These are phyloP conservation scores for Sarotherodon lohbergeri DNA, from an alignment of 2,113 vertebrate genomes.

Conservation along the genomic window DNA sequence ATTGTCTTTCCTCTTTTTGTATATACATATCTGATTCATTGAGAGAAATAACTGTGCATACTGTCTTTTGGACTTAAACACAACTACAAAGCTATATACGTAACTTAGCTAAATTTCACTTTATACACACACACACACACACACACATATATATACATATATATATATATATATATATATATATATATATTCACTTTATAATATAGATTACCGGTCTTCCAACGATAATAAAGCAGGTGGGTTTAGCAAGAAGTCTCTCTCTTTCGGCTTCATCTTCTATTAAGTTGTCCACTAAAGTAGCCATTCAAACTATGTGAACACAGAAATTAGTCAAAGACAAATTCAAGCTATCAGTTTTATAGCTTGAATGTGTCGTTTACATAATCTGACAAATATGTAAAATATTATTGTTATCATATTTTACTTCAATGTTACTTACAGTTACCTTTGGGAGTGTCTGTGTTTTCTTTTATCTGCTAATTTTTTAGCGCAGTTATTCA, in stretches of 20 bases:
- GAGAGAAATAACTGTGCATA: not conserved
- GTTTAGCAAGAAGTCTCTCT: slow-evolving; percentile 78
- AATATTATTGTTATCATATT: not conserved
- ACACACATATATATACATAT: not conserved
- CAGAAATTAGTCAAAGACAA: not conserved
- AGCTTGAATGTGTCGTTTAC: not conserved
- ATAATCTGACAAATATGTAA: not conserved
- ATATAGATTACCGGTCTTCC: slow-evolving; percentile 85
- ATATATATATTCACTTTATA: not conserved
- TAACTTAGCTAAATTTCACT: not conserved
- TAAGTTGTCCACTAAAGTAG: slow-evolving; percentile 75
- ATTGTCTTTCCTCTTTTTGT: not conserved
- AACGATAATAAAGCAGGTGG: slow-evolving; percentile 82
- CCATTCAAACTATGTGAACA: not conserved
- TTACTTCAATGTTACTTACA: not conserved
- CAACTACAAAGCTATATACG: not conserved
- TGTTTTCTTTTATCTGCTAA: not conserved
- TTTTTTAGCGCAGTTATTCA: not conserved
- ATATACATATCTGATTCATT: not conserved
- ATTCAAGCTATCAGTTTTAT: not conserved
- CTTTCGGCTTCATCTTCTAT: slow-evolving; percentile 85
- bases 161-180: not conserved
- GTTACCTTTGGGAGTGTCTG: not conserved
- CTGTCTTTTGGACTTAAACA: not conserved
- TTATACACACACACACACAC: not conserved